Base-by-base conservation (phyloP, 2,888 invertebrate species). In the Taphrorychus bicolor region DNA sequence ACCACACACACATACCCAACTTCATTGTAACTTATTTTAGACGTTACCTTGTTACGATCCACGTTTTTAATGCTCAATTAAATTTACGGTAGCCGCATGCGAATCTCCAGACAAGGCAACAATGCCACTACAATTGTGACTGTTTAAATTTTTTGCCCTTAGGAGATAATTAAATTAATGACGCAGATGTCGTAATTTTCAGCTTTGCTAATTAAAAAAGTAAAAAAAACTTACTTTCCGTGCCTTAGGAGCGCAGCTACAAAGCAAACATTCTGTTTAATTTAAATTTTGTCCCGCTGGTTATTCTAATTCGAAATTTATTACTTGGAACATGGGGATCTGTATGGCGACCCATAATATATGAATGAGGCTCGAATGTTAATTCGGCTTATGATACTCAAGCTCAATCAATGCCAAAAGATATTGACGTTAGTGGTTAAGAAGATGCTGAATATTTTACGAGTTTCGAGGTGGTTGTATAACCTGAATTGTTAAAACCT, bases 131-230 rank as follows among this genome's bases (percentile, higher is more conserved):
- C 17, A 62, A 62, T 62, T 62, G 45, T 53, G 54, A 22, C 45
- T 54, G 54, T 24, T 32, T 32, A 56, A 23, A 18, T 19, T 62
- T 61, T 59, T 61, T 62, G 23, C n/a, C 14, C 54, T 22, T 24
- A 16, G 23, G 51, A 61, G 45, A 24, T 62, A 62, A 54, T 54
- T 62, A 45, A 60, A 54, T 62, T 62, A 62, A 62, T 62, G 61
- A 62, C 54, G 45, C 54, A 45, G 32, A 54, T 62, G 61, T 54
- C 54, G 61, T 62, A 62, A 62, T 52, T 62, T 61, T 62, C 23
- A 60, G 52, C 60, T 60, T 62, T 54, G 61, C 54, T 54, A 54
- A 62, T 62, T 53, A 45, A 54, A 62, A 54, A 54, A 48, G 42
- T 40, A 53, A 60, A 54, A 54, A 62, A 17, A 24, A 49, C 61